Evolutionary conservation across 2,113 vertebrate genomes (phyloP).

Genomic region (Ctenomys sociabilis): DNA sequence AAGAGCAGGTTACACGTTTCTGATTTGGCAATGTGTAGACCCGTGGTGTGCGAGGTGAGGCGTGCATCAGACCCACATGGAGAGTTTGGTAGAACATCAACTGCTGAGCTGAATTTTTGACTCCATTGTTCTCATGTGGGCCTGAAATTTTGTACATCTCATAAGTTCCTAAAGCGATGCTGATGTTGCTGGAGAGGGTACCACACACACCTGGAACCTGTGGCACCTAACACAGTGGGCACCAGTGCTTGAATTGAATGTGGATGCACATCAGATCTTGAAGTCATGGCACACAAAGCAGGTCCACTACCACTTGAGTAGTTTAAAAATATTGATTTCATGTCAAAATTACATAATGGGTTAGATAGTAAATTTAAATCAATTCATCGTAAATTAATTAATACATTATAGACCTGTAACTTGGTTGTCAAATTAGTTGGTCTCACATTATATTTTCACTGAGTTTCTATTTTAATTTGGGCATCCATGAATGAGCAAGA

Average conservation of each 20-base stretch:
- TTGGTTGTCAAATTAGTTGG: not conserved
- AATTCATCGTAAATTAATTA: not conserved
- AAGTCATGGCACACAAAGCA: not conserved
- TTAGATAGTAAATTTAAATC: slow-evolving; percentile 36
- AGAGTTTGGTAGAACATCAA: not conserved
- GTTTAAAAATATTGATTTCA: not conserved
- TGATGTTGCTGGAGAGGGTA: not conserved
- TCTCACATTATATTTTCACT: not conserved
- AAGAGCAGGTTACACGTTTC: not conserved
- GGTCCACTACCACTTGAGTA: not conserved
- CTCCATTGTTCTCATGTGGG: no score
- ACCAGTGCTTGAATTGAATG: not conserved
- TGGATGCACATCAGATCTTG: not conserved
- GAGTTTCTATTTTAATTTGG: not conserved
- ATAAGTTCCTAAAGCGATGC: not conserved
- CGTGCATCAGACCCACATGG: not conserved
- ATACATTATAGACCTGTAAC: slow-evolving; percentile 4
- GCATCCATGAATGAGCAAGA: not conserved
- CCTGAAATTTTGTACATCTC: not conserved
- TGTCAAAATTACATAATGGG: not conserved
- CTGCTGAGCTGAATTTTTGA: no score
- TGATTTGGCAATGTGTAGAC: not conserved
- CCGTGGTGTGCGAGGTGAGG: not conserved
- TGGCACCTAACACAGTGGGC: not conserved
- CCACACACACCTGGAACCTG: not conserved